A percentile compares a stretch with the other conserved stretches of the same genome.
Conservation (phyloP, 2,888 invertebrate genomes). For the Tetheella fluctuosa region DNA sequence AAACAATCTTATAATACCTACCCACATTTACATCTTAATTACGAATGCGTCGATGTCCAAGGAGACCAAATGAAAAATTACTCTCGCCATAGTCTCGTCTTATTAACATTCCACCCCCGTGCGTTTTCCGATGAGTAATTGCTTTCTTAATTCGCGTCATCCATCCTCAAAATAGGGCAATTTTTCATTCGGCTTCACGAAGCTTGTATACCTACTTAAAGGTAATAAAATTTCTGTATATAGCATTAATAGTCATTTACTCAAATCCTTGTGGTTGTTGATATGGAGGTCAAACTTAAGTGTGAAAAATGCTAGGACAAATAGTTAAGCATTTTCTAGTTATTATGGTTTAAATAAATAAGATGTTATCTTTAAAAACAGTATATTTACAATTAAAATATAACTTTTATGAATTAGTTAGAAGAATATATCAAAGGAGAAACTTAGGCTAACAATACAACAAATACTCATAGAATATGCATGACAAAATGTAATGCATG, state of each 20-base stretch:
- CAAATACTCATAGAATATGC: too few species aligned
- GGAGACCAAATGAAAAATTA: conserved; percentile 75
- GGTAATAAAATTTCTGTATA: conserved; percentile 45
- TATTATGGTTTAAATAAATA: neutral
- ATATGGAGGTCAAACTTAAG: neutral
- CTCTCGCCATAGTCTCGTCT: conserved; percentile 70
- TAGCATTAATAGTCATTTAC: neutral
- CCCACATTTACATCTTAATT: conserved; percentile 67
- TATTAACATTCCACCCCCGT: conserved; percentile 82
- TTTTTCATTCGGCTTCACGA: conserved; percentile 76
- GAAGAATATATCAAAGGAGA: too few species aligned
- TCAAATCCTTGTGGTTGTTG: neutral
- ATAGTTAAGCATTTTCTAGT: neutral
- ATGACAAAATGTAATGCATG: too few species aligned
- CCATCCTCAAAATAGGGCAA: conserved; percentile 82
- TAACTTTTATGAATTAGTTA: too few species aligned
- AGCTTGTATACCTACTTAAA: conserved; percentile 50
- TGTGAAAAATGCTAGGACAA: neutral
- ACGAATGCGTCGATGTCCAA: conserved; percentile 67
- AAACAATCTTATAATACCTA: too few species aligned
- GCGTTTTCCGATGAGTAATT: conserved; percentile 82
- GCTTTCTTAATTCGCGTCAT: conserved; percentile 84
- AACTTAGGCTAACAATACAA: too few species aligned
- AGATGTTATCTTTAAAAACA: too few species aligned
- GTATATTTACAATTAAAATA: too few species aligned